These are phyloP conservation scores for Epizoanthus scotinus DNA, from an alignment of 92 coral and sea anemone species.

Conservation along the genomic window DNA sequence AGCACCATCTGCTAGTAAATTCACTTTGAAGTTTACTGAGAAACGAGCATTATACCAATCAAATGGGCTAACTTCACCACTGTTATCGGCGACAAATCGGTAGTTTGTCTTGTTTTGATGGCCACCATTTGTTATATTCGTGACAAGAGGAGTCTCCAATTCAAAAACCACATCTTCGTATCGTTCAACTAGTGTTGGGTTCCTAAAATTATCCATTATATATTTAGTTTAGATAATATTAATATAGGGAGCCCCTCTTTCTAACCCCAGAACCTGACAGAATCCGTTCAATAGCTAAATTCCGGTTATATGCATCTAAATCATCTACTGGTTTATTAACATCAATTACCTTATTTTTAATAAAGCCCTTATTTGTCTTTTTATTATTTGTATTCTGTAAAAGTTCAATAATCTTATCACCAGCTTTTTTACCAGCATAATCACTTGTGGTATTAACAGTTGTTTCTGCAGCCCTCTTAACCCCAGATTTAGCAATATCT, in stretches of 20 bases:
- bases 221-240: no score
- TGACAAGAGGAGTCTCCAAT: no score
- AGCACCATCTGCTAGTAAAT: slow-evolving; percentile 11
- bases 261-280: no score
- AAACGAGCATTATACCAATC: slow-evolving; percentile 32
- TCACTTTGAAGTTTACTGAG: not conserved
- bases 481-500: not conserved
- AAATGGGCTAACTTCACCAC: not conserved
- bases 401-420: not conserved
- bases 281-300: no score
- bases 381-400: not conserved
- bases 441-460: not conserved
- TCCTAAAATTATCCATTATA: no score
- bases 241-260: no score
- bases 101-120: slow-evolving; percentile 7
- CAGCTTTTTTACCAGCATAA: not conserved
- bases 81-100: not conserved
- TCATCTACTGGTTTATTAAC: no score
- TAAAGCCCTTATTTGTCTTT: no score
- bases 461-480: not conserved
- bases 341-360: no score
- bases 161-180: no score
- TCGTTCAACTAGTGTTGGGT: not conserved
- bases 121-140: not conserved
- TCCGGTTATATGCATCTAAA: no score